Evolutionary conservation across 2,888 invertebrate species (phyloP).

Genomic region (Polydrusus tereticollis): DNA sequence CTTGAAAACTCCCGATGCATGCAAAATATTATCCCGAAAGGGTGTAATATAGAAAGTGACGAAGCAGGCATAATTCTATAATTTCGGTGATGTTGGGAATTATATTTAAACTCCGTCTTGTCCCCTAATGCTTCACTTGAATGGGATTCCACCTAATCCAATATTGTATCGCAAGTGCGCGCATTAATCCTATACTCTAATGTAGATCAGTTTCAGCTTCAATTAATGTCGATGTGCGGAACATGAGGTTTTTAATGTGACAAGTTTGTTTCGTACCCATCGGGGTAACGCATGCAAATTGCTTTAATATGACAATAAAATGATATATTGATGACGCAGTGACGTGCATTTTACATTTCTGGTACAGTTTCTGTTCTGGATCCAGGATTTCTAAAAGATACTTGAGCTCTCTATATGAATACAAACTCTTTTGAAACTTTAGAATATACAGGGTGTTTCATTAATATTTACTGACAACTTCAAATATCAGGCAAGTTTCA

Average conservation of each 20-base stretch:
- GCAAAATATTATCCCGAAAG: slow-evolving; percentile 6
- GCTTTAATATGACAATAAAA: neutral
- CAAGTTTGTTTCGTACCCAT: slow-evolving; percentile 6
- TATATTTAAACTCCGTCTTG: slow-evolving; percentile 13
- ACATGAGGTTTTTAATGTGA: slow-evolving; percentile 11
- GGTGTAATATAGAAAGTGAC: slow-evolving; percentile 21
- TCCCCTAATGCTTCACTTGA: neutral
- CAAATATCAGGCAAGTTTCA: too few species aligned
- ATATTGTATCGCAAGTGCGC: slow-evolving; percentile 23
- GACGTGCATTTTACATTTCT: too few species aligned
- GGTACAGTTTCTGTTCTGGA: too few species aligned
- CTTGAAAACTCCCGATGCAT: slow-evolving; percentile 2
- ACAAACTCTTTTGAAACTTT: too few species aligned
- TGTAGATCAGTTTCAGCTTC: slow-evolving; percentile 26
- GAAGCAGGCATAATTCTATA: slow-evolving; percentile 14
- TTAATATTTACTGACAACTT: too few species aligned
- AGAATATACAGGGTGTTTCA: too few species aligned
- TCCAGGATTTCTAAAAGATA: too few species aligned
- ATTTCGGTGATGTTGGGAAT: slow-evolving; percentile 16
- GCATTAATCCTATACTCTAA: slow-evolving; percentile 20
- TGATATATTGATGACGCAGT: neutral
- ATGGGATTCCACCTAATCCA: slow-evolving; percentile 6
- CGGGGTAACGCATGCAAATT: neutral
- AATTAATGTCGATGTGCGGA: slow-evolving; percentile 20
- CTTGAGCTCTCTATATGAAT: too few species aligned